Conservation (phyloP, 2,888 invertebrate species). For the Sarcophaga variegata region DNA sequence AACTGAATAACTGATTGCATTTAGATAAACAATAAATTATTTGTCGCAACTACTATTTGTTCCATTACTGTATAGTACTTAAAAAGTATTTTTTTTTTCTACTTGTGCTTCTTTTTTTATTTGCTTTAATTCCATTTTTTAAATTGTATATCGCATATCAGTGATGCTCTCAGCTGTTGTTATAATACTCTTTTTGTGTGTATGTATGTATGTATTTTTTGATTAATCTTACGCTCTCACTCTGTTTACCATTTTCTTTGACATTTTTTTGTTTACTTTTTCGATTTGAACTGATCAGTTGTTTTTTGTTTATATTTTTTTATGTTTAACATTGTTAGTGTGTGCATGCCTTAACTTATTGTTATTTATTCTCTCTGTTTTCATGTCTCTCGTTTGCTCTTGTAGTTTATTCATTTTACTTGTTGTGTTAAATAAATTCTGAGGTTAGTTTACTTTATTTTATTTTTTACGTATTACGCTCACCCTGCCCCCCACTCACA, state of each 20-base stretch:
- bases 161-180: neutral
- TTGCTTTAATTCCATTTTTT: neutral
- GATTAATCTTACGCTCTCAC: neutral
- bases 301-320: constrained; percentile 69
- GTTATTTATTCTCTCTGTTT: constrained; percentile 7
- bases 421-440: neutral
- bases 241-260: neutral
- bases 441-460: neutral
- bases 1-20: too few relatives aligned
- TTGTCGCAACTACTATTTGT: neutral
- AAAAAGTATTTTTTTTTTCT: neutral
- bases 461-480: neutral
- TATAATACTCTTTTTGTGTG: too few relatives aligned
- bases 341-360: constrained; percentile 1
- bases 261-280: constrained; percentile 38
- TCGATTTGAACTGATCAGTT: constrained; percentile 59
- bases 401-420: neutral
- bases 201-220: neutral
- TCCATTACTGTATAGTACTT: neutral
- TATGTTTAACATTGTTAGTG: neutral
- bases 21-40: neutral
- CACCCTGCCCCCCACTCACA: neutral
- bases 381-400: constrained; percentile 18
- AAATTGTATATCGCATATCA: neutral
- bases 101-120: constrained; percentile 1